Conservation (phyloP, 2,888 invertebrate genomes). For the Coecobrya sp. region DNA sequence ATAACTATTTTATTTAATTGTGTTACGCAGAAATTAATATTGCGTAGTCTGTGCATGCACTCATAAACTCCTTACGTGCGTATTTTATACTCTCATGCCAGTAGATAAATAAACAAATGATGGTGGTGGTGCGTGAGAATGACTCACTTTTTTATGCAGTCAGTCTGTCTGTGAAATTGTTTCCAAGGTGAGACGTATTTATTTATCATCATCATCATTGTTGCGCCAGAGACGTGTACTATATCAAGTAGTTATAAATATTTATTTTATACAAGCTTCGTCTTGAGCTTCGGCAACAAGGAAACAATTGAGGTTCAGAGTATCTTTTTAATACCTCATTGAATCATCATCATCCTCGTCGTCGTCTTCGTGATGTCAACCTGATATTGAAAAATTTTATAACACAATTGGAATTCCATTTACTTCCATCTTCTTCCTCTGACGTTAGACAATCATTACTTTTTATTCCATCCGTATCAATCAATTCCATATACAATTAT, state of each 20-base stretch:
- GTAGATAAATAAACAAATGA: neutral
- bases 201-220: conserved; percentile 15
- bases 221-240: neutral
- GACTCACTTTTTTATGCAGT: conserved; percentile 50
- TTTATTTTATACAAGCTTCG: neutral
- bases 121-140: conserved; percentile 56
- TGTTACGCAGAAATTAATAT: conserved; percentile 56
- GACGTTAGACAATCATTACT: no score
- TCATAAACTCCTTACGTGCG: conserved; percentile 9
- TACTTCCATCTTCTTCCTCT: no score
- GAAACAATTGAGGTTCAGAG: conserved; percentile 73
- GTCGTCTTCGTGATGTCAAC: neutral
- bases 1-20: conserved; percentile 1
- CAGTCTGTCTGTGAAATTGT: conserved; percentile 73
- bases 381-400: no score
- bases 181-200: conserved; percentile 76
- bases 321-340: neutral
- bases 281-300: conserved; percentile 77
- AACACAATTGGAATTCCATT: no score
- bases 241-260: neutral
- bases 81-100: neutral
- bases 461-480: no score
- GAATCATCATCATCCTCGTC: no score
- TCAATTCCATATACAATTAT: no score
- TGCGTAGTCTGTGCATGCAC: conserved; percentile 37